Evolutionary conservation across 2,113 vertebrate genomes (phyloP), one percentile per base, ranked within the genome.

Genomic region (Promerops cafer): DNA sequence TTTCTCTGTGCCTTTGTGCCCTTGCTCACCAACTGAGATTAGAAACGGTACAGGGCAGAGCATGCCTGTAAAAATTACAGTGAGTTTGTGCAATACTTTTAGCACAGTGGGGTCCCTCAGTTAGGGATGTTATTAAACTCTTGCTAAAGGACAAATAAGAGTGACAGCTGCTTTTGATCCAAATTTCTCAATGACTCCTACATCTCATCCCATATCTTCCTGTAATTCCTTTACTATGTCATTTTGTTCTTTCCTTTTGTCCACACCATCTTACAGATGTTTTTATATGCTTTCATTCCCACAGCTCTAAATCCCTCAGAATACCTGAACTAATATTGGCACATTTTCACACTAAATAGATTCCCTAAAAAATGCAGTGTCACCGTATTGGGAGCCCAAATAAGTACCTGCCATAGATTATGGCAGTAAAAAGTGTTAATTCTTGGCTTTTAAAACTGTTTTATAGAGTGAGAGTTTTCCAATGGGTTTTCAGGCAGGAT

Each of bases 11-110:
- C 77, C 72, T 92, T 71, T 93, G 64, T 94, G 93, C 76, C 89
- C 86, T 94, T 93, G 86, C 83, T 96, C 91, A 93, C 90, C 95
- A 94, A 17, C 94, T 90, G 95, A 90, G 93, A 93, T 81, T 92
- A 95, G 93, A 95, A 95, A 89, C 0, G 0, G 68, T 59, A 52
- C 86, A 93, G 76, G 56, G 83, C 80, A 96, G 83, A 92, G 52
- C 68, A 64, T 44, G 92, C 44, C 93, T 90, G 79, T 92, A 93
- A 94, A 94, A 93, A 77, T 89, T 54, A 89, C 83, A 92, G 56
- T 40, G 69, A 77, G 22, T 78, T 96, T 92, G 69, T 90, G 89
- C 94, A 95, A 71, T 74, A 75, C 80, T 87, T 94, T 54, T 35
- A 70, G 86, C 93, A 75, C 91, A 92, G 93, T 61, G 45, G 82